Conservation (phyloP, 2,797 vertebrate species). For the Fundulus diaphanus region DNA sequence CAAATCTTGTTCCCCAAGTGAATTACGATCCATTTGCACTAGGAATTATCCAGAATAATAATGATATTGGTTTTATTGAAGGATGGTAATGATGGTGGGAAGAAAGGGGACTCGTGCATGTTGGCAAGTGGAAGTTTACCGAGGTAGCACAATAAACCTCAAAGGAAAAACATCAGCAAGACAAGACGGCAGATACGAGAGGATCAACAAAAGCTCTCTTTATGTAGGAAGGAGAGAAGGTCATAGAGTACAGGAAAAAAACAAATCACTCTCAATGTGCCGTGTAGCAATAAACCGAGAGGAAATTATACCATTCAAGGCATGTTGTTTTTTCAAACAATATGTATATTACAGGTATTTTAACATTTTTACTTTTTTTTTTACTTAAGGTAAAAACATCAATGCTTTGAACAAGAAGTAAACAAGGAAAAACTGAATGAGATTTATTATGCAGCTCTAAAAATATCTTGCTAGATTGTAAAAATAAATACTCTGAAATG, state of each 20-base stretch:
- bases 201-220: not conserved
- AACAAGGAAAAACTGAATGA: slow-evolving; percentile 17
- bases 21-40: not conserved
- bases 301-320: not conserved
- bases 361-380: not conserved
- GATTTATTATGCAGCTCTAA: slow-evolving; percentile 18
- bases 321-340: not conserved
- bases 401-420: not conserved
- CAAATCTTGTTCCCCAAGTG: not conserved
- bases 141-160: not conserved
- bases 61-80: not conserved
- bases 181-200: not conserved
- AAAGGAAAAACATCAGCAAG: not conserved
- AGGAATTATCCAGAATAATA: not conserved
- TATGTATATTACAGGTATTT: not conserved
- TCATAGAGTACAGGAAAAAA: slow-evolving; percentile 6
- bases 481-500: slow-evolving; percentile 63
- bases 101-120: not conserved
- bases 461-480: slow-evolving; percentile 44
- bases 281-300: not conserved
- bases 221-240: not conserved
- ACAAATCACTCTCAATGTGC: not conserved
- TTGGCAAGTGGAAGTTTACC: not conserved
- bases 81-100: not conserved
- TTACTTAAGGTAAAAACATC: not conserved